phyloP scores from a whole-genome alignment of 2,113 vertebrate species.

The Carassius auratus region DNA sequence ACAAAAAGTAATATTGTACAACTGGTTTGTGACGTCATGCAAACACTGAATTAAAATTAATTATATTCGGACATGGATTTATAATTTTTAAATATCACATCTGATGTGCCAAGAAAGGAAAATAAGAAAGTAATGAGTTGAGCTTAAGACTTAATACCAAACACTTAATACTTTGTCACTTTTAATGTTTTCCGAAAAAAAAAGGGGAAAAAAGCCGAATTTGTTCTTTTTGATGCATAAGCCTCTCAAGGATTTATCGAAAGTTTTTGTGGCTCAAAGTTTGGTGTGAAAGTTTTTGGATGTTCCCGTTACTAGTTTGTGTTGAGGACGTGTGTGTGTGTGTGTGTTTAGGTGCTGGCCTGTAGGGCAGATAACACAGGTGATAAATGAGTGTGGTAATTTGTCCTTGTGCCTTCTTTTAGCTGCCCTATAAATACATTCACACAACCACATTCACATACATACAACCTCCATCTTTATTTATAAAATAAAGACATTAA shows the following conservation, averaged over 20 bases:
- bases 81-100: not conserved
- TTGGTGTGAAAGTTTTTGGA: constrained; percentile 9
- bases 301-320: constrained; percentile 20
- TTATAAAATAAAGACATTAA: constrained; percentile 15
- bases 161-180: not conserved
- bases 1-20: too few species aligned
- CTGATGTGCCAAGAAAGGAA: not conserved
- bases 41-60: too few species aligned
- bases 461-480: not conserved
- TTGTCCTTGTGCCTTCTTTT: constrained; percentile 53
- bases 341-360: constrained; percentile 31
- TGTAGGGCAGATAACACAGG: constrained; percentile 43
- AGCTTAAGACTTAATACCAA: not conserved
- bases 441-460: constrained; percentile 19
- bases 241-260: not conserved
- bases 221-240: constrained; percentile 1
- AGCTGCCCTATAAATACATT: constrained; percentile 29
- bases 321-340: not conserved
- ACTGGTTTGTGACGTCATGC: too few species aligned
- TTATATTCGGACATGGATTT: too few species aligned
- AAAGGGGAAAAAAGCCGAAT: not conserved
- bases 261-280: not conserved
- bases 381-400: constrained; percentile 60
- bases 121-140: not conserved
- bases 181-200: not conserved